Conservation (phyloP, 2,888 invertebrate species). For the Patella ulyssiponensis region DNA sequence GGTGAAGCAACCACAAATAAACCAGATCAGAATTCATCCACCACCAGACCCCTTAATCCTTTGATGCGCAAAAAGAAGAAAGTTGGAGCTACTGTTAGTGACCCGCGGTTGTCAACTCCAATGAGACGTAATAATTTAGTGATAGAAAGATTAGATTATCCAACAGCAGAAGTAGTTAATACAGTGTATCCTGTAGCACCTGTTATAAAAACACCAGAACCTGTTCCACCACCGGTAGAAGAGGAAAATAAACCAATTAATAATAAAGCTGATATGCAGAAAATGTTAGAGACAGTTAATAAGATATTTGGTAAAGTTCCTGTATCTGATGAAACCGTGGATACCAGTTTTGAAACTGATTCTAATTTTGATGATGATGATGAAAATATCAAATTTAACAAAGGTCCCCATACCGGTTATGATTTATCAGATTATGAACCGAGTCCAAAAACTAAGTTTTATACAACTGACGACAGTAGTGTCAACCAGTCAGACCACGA, state of each 20-base stretch:
- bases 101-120: not conserved
- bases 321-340: not conserved
- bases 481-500: too few species aligned
- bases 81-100: not conserved
- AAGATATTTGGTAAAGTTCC: slow-evolving; percentile 18
- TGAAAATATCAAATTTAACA: too few species aligned
- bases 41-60: not conserved
- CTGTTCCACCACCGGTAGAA: not conserved
- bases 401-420: not conserved
- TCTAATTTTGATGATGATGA: too few species aligned
- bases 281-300: slow-evolving; percentile 23
- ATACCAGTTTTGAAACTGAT: not conserved
- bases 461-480: not conserved
- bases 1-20: not conserved
- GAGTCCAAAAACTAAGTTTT: not conserved
- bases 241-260: not conserved
- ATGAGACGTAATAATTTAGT: not conserved
- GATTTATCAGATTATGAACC: not conserved
- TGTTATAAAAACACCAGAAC: not conserved
- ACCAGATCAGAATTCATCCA: not conserved
- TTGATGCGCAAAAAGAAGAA: not conserved
- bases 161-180: not conserved
- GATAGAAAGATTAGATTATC: not conserved
- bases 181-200: too few species aligned
- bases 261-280: slow-evolving; percentile 17